A percentile compares a stretch with the other conserved stretches of the same genome.
Conservation (phyloP, 2,888 invertebrate species). For the Rhodophaea formosa region DNA sequence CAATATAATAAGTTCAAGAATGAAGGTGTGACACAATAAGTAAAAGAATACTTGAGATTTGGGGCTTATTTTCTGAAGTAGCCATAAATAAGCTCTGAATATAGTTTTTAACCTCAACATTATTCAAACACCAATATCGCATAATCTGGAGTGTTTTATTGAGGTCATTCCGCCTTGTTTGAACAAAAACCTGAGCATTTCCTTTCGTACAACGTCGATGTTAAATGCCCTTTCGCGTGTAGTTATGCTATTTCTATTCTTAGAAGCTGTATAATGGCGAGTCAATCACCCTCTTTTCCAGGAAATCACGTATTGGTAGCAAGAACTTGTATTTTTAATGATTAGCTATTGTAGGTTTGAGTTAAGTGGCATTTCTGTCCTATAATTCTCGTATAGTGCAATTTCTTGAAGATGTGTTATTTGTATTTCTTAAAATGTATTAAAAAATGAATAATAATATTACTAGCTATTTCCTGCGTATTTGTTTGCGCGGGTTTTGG, state of each 20-base stretch:
- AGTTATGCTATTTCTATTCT: constrained; percentile 9
- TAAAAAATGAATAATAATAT: too few relatives aligned
- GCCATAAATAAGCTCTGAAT: too few relatives aligned
- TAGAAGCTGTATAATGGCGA: neutral
- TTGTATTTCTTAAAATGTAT: too few relatives aligned
- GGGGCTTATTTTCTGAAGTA: too few relatives aligned
- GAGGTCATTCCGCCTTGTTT: neutral
- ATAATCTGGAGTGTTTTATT: neutral
- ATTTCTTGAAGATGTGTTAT: too few relatives aligned
- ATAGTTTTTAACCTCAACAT: too few relatives aligned
- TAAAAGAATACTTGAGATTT: too few relatives aligned
- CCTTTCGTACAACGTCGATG: constrained; percentile 17
- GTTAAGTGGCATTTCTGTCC: neutral
- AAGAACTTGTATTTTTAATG: neutral
- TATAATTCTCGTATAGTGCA: neutral
- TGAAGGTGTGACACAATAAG: too few relatives aligned
- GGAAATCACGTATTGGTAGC: neutral
- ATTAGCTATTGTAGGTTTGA: neutral
- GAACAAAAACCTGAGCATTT: constrained; percentile 17
- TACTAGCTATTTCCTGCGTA: too few relatives aligned
- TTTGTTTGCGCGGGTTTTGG: too few relatives aligned
- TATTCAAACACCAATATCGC: neutral
- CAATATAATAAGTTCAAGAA: too few relatives aligned
- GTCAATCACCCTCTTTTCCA: constrained; percentile 2
- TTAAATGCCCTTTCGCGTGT: constrained; percentile 28